A percentile compares a stretch with the other conserved stretches of the same genome.
Evolutionary conservation across 2,113 vertebrate genomes (phyloP).

Genomic region (Sinocyclocheilus anophthalmus): DNA sequence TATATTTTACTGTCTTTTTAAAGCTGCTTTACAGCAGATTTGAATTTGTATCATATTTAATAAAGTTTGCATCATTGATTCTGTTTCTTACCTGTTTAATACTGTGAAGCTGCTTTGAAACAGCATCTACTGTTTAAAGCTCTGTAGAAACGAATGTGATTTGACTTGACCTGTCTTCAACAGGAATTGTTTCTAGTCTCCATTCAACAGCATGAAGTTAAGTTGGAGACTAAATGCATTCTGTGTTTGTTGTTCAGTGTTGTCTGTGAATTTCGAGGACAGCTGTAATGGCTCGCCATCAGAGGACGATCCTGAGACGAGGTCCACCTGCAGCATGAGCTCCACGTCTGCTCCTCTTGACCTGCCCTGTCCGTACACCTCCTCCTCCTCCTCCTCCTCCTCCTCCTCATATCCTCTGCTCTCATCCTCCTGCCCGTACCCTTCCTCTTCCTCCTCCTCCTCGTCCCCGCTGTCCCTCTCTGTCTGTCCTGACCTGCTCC

Average conservation of each 20-base stretch:
- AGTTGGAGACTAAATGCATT: not conserved
- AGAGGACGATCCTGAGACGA: slow-evolving; percentile 86
- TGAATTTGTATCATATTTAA: too few species aligned
- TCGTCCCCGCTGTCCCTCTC: slow-evolving; percentile 56
- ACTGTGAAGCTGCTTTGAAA: too few species aligned
- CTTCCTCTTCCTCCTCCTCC: slow-evolving; percentile 60
- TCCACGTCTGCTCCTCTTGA: slow-evolving; percentile 78
- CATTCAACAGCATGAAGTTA: too few species aligned
- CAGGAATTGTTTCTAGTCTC: too few species aligned
- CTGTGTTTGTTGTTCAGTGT: slow-evolving; percentile 78
- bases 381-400: slow-evolving; percentile 61
- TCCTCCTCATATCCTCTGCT: slow-evolving; percentile 56
- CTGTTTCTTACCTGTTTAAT: too few species aligned
- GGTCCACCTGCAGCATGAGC: slow-evolving; percentile 80
- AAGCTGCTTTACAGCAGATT: too few species aligned
- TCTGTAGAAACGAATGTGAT: too few species aligned
- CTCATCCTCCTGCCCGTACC: slow-evolving; percentile 55
- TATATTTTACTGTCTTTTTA: too few species aligned
- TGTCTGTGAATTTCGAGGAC: slow-evolving; percentile 90
- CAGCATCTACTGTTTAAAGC: too few species aligned
- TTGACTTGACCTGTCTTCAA: too few species aligned
- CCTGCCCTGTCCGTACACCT: slow-evolving; percentile 64
- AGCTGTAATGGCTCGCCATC: slow-evolving; percentile 82
- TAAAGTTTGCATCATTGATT: too few species aligned
- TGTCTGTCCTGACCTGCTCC: slow-evolving; percentile 74